These are phyloP conservation scores for Drosophila neotestacea DNA, from an alignment of 2,888 invertebrate species.

Conservation along the genomic window DNA sequence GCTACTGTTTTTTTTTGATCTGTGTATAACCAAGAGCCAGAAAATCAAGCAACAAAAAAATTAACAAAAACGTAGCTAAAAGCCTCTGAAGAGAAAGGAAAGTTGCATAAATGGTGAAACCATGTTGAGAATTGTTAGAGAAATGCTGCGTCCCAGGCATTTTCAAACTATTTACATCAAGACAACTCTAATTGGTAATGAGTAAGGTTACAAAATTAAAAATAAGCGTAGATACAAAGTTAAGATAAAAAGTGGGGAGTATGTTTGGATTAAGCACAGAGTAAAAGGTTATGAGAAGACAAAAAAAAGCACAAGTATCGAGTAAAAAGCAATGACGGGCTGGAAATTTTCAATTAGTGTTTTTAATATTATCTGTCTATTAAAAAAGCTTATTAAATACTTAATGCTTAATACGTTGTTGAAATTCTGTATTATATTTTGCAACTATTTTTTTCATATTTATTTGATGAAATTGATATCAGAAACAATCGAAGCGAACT, in stretches of 20 bases:
- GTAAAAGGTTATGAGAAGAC: neutral
- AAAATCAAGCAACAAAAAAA: constrained; percentile 21
- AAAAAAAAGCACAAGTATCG: too few relatives aligned
- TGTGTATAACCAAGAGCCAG: constrained; percentile 43
- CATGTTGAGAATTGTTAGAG: constrained; percentile 51
- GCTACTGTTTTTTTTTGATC: constrained; percentile 34
- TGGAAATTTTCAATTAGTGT: neutral
- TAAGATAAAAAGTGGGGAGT: neutral
- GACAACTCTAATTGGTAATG: constrained; percentile 40
- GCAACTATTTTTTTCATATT: neutral
- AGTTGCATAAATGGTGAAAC: constrained; percentile 57
- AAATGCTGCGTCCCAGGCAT: constrained; percentile 11
- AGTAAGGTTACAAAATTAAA: neutral
- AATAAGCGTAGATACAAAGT: too few relatives aligned
- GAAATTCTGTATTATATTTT: too few relatives aligned
- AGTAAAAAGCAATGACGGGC: too few relatives aligned
- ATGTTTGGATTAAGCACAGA: neutral
- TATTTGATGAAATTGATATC: neutral
- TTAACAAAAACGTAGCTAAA: constrained; percentile 25
- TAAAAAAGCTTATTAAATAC: neutral
- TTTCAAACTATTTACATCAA: constrained; percentile 27
- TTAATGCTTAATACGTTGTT: neutral
- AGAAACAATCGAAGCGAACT: neutral
- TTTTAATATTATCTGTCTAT: too few relatives aligned
- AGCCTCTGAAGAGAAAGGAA: constrained; percentile 44